Conservation (phyloP, 2,888 invertebrate species). For the Pteria penguin region DNA sequence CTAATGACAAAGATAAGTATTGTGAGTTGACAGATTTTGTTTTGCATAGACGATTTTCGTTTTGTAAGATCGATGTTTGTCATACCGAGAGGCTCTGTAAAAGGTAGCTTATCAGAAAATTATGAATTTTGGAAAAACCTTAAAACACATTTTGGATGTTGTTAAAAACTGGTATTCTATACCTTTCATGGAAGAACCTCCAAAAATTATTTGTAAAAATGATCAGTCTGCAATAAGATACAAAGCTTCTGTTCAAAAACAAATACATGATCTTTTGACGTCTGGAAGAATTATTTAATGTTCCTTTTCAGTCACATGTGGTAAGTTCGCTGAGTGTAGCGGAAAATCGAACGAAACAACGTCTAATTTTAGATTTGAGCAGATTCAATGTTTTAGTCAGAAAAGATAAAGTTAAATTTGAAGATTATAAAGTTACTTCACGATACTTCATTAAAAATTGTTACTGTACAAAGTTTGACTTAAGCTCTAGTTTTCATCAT, state of each 20-base stretch:
- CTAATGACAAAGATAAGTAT: too few relatives aligned
- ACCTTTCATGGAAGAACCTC: constrained; percentile 8
- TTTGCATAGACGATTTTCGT: neutral
- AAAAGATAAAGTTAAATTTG: constrained; percentile 38
- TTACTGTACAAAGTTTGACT: too few relatives aligned
- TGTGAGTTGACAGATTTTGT: too few relatives aligned
- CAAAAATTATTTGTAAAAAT: neutral
- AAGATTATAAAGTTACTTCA: constrained; percentile 43
- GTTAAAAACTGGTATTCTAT: constrained; percentile 18
- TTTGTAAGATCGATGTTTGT: neutral
- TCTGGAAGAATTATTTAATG: constrained; percentile 8
- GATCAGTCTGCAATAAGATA: constrained; percentile 15
- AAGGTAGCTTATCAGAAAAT: too few relatives aligned
- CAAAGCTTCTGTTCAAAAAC: neutral
- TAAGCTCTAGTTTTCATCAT: constrained; percentile 37
- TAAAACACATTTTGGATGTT: neutral
- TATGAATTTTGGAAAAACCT: constrained; percentile 14
- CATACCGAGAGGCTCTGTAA: too few relatives aligned
- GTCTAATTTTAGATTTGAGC: too few relatives aligned
- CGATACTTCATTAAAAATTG: constrained; percentile 44
- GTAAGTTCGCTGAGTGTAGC: too few relatives aligned
- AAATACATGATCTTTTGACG: constrained; percentile 1
- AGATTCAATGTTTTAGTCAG: constrained; percentile 31
- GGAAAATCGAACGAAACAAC: too few relatives aligned
- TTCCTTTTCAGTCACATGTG: constrained; percentile 24